These are phyloP conservation scores for Carcinoscorpius rotundicauda DNA, from an alignment of 1,140 invertebrate genomes.

Conservation along the genomic window DNA sequence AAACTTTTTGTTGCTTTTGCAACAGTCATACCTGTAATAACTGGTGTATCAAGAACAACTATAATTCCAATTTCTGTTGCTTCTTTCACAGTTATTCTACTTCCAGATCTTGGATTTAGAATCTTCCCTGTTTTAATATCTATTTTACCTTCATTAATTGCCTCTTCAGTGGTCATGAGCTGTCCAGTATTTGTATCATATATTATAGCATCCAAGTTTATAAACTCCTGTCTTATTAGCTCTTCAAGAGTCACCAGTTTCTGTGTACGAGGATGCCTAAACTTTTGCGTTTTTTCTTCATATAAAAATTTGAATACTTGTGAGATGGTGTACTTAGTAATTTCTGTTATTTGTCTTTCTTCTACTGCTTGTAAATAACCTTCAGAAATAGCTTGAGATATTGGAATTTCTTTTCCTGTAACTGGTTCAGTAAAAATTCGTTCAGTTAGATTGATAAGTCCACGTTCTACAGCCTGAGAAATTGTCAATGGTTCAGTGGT, in stretches of 20 bases:
- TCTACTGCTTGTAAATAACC: slow-evolving; percentile 41
- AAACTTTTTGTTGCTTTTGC: too few relatives aligned
- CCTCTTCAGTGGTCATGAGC: slow-evolving; percentile 50
- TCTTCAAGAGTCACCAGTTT: slow-evolving; percentile 55
- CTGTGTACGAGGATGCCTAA: slow-evolving; percentile 52
- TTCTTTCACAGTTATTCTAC: slow-evolving; percentile 46
- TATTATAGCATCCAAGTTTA: slow-evolving; percentile 57
- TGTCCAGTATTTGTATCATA: slow-evolving; percentile 46
- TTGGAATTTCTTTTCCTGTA: slow-evolving; percentile 51
- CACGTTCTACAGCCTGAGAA: slow-evolving; percentile 49
- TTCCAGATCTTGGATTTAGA: slow-evolving; percentile 40
- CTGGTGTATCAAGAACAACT: slow-evolving; percentile 30
- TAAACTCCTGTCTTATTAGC: slow-evolving; percentile 57
- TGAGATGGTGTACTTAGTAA: slow-evolving; percentile 41
- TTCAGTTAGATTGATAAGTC: slow-evolving; percentile 49
- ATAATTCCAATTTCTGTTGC: slow-evolving; percentile 75
- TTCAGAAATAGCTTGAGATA: slow-evolving; percentile 48
- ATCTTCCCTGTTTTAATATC: slow-evolving; percentile 59
- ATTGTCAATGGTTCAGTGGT: slow-evolving; percentile 41
- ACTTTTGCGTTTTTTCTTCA: slow-evolving; percentile 50
- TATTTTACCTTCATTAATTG: slow-evolving; percentile 54
- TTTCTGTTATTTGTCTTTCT: slow-evolving; percentile 31
- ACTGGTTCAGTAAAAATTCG: slow-evolving; percentile 56
- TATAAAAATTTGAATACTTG: slow-evolving; percentile 51
- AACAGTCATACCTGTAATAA: not conserved